A percentile compares a stretch with the other conserved stretches of the same genome.
Conservation (phyloP, 2,888 invertebrate genomes). For the Congeria kusceri region DNA sequence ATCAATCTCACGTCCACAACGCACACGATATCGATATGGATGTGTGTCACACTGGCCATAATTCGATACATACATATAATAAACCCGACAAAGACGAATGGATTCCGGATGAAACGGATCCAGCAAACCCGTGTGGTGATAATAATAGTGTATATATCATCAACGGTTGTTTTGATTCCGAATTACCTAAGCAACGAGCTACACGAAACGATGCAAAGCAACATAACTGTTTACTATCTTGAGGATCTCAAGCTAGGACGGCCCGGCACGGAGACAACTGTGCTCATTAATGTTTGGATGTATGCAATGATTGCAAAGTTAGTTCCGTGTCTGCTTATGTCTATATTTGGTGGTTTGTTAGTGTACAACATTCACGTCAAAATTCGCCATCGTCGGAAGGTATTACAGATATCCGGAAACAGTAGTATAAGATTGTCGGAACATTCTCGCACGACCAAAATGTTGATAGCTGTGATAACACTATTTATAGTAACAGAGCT, state of each 20-base stretch:
- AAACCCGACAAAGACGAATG: constrained; percentile 91
- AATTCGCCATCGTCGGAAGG: constrained; percentile 74
- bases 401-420: constrained; percentile 75
- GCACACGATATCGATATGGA: constrained; percentile 96
- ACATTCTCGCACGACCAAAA: constrained; percentile 92
- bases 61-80: constrained; percentile 92
- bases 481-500: constrained; percentile 95
- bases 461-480: constrained; percentile 94
- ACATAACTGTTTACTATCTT: constrained; percentile 71
- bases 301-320: constrained; percentile 96
- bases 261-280: constrained; percentile 72
- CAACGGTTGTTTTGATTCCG: constrained; percentile 93
- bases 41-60: constrained; percentile 95
- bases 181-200: constrained; percentile 91
- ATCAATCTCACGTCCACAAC: constrained; percentile 94
- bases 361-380: constrained; percentile 79
- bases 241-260: constrained; percentile 71
- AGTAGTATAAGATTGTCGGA: constrained; percentile 75
- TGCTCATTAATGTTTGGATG: constrained; percentile 91
- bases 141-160: constrained; percentile 93
- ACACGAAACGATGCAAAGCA: constrained; percentile 55
- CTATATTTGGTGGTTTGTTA: constrained; percentile 87
- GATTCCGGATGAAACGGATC: constrained; percentile 89
- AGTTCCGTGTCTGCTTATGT: constrained; percentile 94
- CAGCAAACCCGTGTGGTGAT: constrained; percentile 91